Conservation (phyloP, 2,113 vertebrate species). For the Ptychochromis oligacanthus region DNA sequence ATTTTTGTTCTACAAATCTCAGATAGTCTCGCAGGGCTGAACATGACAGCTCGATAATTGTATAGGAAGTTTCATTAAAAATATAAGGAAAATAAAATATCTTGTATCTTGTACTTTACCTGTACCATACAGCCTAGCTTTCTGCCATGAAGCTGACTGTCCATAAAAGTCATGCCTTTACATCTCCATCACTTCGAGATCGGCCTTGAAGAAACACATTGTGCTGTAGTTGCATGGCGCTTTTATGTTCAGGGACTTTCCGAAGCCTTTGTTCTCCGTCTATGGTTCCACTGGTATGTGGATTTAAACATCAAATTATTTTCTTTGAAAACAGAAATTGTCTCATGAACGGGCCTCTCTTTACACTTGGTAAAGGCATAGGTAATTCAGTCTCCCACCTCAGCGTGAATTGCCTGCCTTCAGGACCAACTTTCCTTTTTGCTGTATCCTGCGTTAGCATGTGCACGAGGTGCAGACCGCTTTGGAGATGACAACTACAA, state of each 20-base stretch:
- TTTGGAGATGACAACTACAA: not conserved
- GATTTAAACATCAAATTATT: not conserved
- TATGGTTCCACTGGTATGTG: not conserved
- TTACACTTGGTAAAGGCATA: not conserved
- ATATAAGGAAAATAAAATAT: not conserved
- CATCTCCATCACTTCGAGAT: not conserved
- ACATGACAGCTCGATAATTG: not conserved
- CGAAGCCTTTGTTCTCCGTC: not conserved
- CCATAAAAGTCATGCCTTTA: not conserved
- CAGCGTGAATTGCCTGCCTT: not conserved
- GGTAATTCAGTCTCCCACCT: not conserved
- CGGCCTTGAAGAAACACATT: not conserved
- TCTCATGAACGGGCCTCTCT: not conserved
- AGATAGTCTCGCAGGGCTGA: not conserved
- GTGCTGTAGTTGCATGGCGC: not conserved
- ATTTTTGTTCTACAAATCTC: not conserved
- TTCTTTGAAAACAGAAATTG: slow-evolving; percentile 11
- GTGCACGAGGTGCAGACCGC: not conserved
- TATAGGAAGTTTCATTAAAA: not conserved
- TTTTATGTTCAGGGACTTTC: not conserved
- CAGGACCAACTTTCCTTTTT: not conserved
- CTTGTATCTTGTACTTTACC: not conserved
- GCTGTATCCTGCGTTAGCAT: not conserved
- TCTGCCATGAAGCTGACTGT: not conserved
- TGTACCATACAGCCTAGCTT: not conserved